Percentiles rank a stretch among this genome's conserved stretches.
phyloP scores from a whole-genome alignment of 2,888 invertebrate genomes.

The Nesidiocoris tenuis region DNA sequence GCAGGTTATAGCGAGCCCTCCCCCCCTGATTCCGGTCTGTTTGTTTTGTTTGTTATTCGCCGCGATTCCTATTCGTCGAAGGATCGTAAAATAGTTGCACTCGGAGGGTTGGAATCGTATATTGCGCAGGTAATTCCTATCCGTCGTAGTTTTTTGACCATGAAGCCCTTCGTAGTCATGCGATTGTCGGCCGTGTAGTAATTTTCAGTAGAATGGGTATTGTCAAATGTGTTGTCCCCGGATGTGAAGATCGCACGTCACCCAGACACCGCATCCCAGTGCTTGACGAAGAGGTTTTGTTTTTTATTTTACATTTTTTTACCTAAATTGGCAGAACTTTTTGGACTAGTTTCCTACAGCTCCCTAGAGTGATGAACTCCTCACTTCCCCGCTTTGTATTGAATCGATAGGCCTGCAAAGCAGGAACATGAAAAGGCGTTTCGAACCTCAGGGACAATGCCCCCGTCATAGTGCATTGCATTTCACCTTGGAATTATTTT shows the following conservation, averaged over 20 bases:
- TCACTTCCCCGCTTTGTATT: too few species aligned
- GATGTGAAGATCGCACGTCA: conserved; percentile 31
- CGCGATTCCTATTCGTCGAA: conserved; percentile 25
- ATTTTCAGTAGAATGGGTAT: conserved; percentile 35
- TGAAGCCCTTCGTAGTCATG: conserved; percentile 12
- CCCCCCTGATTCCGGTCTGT: too few species aligned
- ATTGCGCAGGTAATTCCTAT: conserved; percentile 27
- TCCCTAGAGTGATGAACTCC: too few species aligned
- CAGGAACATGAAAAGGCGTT: too few species aligned
- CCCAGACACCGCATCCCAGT: conserved; percentile 34
- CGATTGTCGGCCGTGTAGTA: conserved; percentile 10
- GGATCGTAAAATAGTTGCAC: conserved; percentile 16
- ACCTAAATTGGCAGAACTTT: too few species aligned
- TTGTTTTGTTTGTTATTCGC: conserved; percentile 3
- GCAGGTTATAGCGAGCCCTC: too few species aligned
- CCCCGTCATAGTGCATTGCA: too few species aligned
- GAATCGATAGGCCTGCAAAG: too few species aligned
- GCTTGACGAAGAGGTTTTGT: conserved; percentile 35
- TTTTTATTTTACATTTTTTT: conserved; percentile 5
- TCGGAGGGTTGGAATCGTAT: not conserved
- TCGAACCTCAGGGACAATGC: too few species aligned
- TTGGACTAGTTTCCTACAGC: too few species aligned
- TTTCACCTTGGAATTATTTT: too few species aligned
- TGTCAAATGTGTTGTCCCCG: conserved; percentile 36
- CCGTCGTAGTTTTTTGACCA: not conserved